Base-by-base conservation (phyloP, 2,888 invertebrate species). In the Drosophila kambysellisi region DNA sequence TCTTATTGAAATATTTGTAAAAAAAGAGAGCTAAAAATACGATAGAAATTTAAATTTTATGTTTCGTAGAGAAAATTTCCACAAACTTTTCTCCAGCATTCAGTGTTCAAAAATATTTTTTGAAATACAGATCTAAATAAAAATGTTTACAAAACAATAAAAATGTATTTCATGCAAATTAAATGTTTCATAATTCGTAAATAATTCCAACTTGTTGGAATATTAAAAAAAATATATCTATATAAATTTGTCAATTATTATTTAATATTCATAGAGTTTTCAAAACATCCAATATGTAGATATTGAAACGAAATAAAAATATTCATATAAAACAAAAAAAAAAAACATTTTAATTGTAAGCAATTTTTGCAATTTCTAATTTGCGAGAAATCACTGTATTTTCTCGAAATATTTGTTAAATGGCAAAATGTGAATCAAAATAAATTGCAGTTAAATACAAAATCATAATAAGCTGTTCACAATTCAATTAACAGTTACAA, bases 401-500 rank as follows among this genome's bases (percentile, higher is more conserved):
- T 56, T n/a, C 2, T n/a, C 1, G 29, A 30, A 56, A 56, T 11
- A n/a, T 17, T 52, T 8, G n/a, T 17, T 32, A 30, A 30, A 4
- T 51, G 0, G 11, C 32, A n/a, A 17, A 32, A 25, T 52, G 9
- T 33, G 6, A 33, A n/a, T n/a, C 25, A 32, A 51, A 11, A 20
- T n/a, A 12, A 15, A 5, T 37, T 29, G 3, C n/a, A 32, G 25
- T 11, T 12, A 52, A 33, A 51, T 51, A 41, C n/a, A 6, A n/a
- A 64, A n/a, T 30, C 30, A 30, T 25, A 61, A 61, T 30, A 52
- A 58, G 35, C 35, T 32, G n/a, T 37, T 60, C 52, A 12, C 68
- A 65, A 48, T 72, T 66, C 72, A 80, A 78, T 81, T 78, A 78
- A 59, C 72, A 78, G 67, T 78, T 78, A 72, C 61, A 25, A 37